Percentiles rank a stretch among this genome's conserved stretches.
These are phyloP conservation scores for Rhabdomys dilectus DNA, from an alignment of 2,113 vertebrate species.

Conservation along the genomic window DNA sequence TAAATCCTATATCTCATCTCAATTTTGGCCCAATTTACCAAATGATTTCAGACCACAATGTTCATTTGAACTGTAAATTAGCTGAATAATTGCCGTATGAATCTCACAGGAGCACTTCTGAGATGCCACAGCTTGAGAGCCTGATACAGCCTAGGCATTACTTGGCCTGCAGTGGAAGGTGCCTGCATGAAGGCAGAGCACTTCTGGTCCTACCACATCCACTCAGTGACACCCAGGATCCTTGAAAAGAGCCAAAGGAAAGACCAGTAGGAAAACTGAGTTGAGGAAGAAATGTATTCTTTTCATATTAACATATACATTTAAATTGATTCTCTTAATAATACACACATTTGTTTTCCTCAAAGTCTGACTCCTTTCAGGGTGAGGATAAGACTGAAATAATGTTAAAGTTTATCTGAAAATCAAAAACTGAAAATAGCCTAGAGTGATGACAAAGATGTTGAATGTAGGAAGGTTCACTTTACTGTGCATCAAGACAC, in stretches of 20 bases:
- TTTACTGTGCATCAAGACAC: neutral
- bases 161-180: neutral
- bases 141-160: neutral
- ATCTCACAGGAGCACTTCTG: neutral
- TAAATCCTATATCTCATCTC: conserved; percentile 51
- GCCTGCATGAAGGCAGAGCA: neutral
- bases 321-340: neutral
- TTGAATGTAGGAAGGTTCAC: neutral
- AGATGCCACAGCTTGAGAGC: neutral
- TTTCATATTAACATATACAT: neutral
- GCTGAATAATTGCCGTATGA: conserved; percentile 39
- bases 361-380: neutral
- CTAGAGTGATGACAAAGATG: neutral
- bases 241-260: neutral
- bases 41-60: conserved; percentile 69
- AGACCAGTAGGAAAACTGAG: neutral
- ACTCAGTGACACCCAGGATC: neutral
- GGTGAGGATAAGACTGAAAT: neutral
- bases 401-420: conserved; percentile 4
- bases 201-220: neutral
- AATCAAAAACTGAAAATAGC: neutral
- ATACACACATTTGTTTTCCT: neutral
- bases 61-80: conserved; percentile 53
- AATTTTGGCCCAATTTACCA: conserved; percentile 62
- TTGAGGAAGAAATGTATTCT: neutral